Base-by-base conservation (phyloP, 2,888 invertebrate species). In the Melipona bicolor region DNA sequence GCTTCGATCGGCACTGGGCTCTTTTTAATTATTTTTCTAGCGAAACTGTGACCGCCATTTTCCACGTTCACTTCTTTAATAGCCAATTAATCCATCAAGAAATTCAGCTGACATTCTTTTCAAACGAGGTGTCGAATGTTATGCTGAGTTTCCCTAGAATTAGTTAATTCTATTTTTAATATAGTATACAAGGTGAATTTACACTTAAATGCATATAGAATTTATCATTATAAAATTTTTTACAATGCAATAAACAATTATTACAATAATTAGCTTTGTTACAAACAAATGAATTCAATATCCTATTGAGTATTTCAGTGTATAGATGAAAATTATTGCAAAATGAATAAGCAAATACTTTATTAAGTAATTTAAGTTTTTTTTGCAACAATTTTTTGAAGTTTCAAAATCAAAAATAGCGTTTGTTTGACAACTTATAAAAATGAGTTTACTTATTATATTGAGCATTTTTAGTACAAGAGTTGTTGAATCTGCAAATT, bases 21-120 rank as follows among this genome's bases (percentile, higher is more conserved):
- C 88, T 91, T 89, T 91, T 86, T 88, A 89, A 88, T 88, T 89
- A 88, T 88, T 87, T 90, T 87, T 87, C 80, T 81, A 86, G 79
- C 77, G 86, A 78, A 85, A 78, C 77, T 36, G 62, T 32, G 32
- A 56, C 56, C 43, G 50, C 75, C 68, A 52, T 79, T 72, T 79
- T 80, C 61, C 74, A 71, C n/a, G 21, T 74, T 69, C 56, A 17
- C 62, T 70, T 81, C 65, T 71, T 79, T 77, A 85, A 73, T 67
- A 67, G 79, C n/a, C 87, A 90, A 90, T 92, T 90, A 91, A 90
- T 88, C 85, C 62, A 90, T 91, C 74, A 90, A 80, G 77, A 77
- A 87, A 83, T 85, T 36, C 49, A 52, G 24, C 54, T 27, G 56
- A 49, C 43, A 67, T 67, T 67, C 67, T 59, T 36, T 69, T 72